These are phyloP conservation scores for Andrena haemorrhoa DNA, from an alignment of 2,888 invertebrate species.

Conservation along the genomic window DNA sequence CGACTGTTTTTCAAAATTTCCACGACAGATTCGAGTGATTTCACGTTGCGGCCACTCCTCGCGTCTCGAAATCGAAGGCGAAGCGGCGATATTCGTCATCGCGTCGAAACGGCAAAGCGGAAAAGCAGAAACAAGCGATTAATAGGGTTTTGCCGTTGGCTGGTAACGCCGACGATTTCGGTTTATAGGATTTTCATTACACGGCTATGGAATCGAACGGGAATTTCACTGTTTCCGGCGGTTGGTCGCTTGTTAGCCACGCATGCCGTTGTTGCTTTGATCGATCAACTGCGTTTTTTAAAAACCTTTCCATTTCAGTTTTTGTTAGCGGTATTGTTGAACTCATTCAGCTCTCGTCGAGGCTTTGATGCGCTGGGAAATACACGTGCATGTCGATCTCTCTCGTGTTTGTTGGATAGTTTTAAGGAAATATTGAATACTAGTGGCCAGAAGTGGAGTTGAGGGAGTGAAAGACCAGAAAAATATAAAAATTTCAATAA, in stretches of 20 bases:
- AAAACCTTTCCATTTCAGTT: too few species aligned
- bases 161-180: constrained; percentile 22
- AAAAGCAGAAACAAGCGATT: constrained; percentile 9
- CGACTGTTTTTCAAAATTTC: neutral
- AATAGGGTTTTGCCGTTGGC: constrained; percentile 23
- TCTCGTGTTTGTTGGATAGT: too few species aligned
- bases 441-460: too few species aligned
- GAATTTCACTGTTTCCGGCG: neutral
- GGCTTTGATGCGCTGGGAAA: too few species aligned
- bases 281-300: neutral
- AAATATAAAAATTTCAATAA: too few species aligned
- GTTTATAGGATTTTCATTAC: constrained; percentile 46
- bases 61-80: neutral
- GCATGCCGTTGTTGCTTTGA: too few species aligned
- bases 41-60: neutral
- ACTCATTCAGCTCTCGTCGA: too few species aligned
- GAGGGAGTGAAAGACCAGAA: too few species aligned
- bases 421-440: too few species aligned
- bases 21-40: neutral
- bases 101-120: neutral
- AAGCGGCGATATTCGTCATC: constrained; percentile 15
- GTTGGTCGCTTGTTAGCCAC: neutral
- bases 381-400: too few species aligned
- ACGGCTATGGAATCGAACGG: neutral
- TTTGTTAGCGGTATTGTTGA: too few species aligned